Percentiles rank a stretch among this genome's conserved stretches.
phyloP scores from a whole-genome alignment of 1,140 invertebrate genomes.

The Drosophila orosa region DNA sequence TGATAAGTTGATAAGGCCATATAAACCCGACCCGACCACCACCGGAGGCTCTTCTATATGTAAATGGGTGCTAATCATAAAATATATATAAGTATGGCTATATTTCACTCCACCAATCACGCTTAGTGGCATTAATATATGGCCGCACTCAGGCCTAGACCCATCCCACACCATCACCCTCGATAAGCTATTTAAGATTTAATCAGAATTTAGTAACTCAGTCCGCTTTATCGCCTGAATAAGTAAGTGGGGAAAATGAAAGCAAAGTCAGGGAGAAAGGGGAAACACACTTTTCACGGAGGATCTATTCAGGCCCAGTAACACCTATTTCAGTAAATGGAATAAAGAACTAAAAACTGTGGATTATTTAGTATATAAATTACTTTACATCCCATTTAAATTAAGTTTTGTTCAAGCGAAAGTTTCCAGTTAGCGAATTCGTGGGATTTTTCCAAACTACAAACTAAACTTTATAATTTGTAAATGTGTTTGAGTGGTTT shows the following conservation, averaged over 20 bases:
- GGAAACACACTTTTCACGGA: neutral
- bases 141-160: slow-evolving; percentile 21
- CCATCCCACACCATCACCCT: slow-evolving; percentile 22
- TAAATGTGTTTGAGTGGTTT: neutral
- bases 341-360: neutral
- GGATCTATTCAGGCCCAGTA: neutral
- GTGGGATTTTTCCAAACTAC: neutral
- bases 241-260: slow-evolving; percentile 22
- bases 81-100: slow-evolving; percentile 42
- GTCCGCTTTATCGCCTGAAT: slow-evolving; percentile 14
- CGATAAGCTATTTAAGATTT: slow-evolving; percentile 48
- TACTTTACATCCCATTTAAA: neutral
- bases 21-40: slow-evolving; percentile 9
- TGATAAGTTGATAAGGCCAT: slow-evolving; percentile 59
- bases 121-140: slow-evolving; percentile 56
- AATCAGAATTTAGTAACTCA: slow-evolving; percentile 34
- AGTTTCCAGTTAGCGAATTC: slow-evolving; percentile 9
- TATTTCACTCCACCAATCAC: slow-evolving; percentile 55
- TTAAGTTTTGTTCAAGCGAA: neutral
- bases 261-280: slow-evolving; percentile 2
- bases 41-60: slow-evolving; percentile 26
- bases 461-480: neutral
- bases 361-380: neutral
- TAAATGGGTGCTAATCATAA: slow-evolving; percentile 66
- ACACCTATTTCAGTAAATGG: neutral